A percentile compares a stretch with the other conserved stretches of the same genome.
Evolutionary conservation across 2,888 invertebrate genomes (phyloP).

Genomic region (Calliopum simillimum): DNA sequence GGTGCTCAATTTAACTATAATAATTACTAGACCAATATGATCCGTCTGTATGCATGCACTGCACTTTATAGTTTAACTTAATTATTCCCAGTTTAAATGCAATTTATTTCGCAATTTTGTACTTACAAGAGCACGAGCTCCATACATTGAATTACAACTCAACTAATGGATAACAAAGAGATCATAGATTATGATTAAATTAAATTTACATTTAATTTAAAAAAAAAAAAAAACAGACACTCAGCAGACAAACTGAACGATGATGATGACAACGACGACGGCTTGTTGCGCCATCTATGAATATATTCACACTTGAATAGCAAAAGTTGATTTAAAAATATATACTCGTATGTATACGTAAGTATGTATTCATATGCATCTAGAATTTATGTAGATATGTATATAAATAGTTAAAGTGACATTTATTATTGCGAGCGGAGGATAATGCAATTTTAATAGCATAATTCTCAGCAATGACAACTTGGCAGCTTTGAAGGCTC

Average conservation of each 20-base stretch:
- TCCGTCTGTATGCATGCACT: no score
- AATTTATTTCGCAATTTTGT: not conserved
- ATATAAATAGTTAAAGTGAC: not conserved
- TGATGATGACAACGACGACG: slow-evolving; percentile 2
- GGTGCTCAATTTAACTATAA: no score
- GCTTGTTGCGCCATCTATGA: not conserved
- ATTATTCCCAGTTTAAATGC: no score
- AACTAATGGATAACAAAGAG: not conserved
- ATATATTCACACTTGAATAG: not conserved
- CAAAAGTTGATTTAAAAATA: not conserved
- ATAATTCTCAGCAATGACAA: not conserved
- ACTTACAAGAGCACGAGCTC: not conserved
- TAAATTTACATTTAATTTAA: slow-evolving; percentile 40
- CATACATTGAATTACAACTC: not conserved
- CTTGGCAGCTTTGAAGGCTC: no score
- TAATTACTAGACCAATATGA: no score
- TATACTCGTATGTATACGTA: not conserved
- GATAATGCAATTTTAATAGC: slow-evolving; percentile 10
- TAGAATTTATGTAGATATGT: no score
- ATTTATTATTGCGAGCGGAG: not conserved
- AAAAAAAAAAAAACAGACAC: slow-evolving; percentile 25
- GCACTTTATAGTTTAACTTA: no score
- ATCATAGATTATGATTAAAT: slow-evolving; percentile 37
- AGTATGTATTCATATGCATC: no score
- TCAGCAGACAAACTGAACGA: not conserved